Evolutionary conservation across 30 jellyfish, hydroid and myxozoan species (phyloP).

Genomic region (Cassiopea andromeda): DNA sequence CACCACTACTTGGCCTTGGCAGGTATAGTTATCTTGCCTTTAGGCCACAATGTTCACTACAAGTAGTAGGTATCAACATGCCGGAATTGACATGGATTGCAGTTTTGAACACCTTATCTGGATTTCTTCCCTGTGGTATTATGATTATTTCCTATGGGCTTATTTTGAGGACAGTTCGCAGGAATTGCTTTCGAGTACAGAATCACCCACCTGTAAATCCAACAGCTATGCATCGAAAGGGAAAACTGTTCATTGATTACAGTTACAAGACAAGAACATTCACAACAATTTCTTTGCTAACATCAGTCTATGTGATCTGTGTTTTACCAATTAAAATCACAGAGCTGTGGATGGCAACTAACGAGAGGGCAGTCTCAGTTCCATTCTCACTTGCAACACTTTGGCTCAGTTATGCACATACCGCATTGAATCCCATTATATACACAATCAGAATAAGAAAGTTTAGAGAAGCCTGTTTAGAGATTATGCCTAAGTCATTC

Average conservation of each 20-base stretch:
- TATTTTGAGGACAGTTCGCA: slow-evolving; percentile 88
- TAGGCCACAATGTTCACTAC: slow-evolving; percentile 73
- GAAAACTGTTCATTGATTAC: slow-evolving; percentile 85
- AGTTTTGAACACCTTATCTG: slow-evolving; percentile 19
- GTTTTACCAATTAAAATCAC: slow-evolving; percentile 64
- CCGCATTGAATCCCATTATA: slow-evolving; percentile 73
- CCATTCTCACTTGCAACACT: slow-evolving; percentile 36
- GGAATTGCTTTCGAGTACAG: slow-evolving; percentile 92
- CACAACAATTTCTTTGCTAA: slow-evolving; percentile 81
- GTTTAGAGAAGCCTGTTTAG: slow-evolving; percentile 87
- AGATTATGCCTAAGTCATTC: slow-evolving; percentile 70
- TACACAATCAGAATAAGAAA: slow-evolving; percentile 79
- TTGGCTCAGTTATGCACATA: slow-evolving; percentile 76
- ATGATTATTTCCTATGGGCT: slow-evolving; percentile 62
- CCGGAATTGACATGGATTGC: slow-evolving; percentile 34
- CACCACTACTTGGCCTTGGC: slow-evolving; percentile 83
- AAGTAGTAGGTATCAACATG: not conserved
- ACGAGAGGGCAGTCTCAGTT: slow-evolving; percentile 30
- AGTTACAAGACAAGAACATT: slow-evolving; percentile 93
- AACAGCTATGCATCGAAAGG: slow-evolving; percentile 91
- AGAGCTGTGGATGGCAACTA: slow-evolving; percentile 54
- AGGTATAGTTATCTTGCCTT: slow-evolving; percentile 54
- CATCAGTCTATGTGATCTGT: slow-evolving; percentile 62
- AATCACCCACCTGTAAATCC: slow-evolving; percentile 96
- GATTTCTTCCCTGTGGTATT: slow-evolving; percentile 71